Base-by-base conservation (phyloP, 37 sponge, comb jelly and placozoan genomes). In the Axinella damicornis region DNA sequence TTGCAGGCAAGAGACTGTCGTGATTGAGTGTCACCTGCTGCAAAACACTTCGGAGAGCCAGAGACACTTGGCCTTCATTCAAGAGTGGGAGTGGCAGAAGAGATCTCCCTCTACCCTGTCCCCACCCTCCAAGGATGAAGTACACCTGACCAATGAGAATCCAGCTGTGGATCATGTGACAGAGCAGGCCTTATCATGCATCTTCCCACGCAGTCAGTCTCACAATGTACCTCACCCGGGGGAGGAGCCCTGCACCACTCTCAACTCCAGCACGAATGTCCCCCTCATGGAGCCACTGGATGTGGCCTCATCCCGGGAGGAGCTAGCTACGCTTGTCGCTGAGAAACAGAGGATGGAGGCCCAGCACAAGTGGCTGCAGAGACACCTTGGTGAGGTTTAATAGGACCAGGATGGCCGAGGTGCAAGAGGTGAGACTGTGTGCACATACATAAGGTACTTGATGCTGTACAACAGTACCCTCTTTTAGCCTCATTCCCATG, bases 1-100 rank as follows among this genome's bases (percentile, higher is more conserved):
- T 46, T 46, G 46, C 33, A 77, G 90, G 58, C 68, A 85, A 39
- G 86, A 80, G 81, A 22, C 85, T 75, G n/a, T 85, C 4, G 15
- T n/a, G 61, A 21, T 85, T 0, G 77, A 81, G 55, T 80, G 67
- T 60, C 39, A 53, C 0, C 16, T 91, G 40, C 72, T 81, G 0
- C 92, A 81, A 31, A 91, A 86, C 40, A 74, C 77, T 0, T n/a
- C 82, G 58, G 87, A 91, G 60, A 57, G 37, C 18, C 77, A 82
- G 83, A 86, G 78, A 62, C 73, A 71, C 46, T 34, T 38, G n/a
- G 71, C 69, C 24, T 33, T n/a, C 20, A 80, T 87, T 25, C 20
- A 68, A 18, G 83, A 86, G 62, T 85, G 72, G 65, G 67, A 71
- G 61, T 0, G 25, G 36, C 61, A 53, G 63, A 55, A 32, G 34